These are phyloP conservation scores for Poeciliopsis presidionis DNA, from an alignment of 2,797 vertebrate species.

Conservation along the genomic window DNA sequence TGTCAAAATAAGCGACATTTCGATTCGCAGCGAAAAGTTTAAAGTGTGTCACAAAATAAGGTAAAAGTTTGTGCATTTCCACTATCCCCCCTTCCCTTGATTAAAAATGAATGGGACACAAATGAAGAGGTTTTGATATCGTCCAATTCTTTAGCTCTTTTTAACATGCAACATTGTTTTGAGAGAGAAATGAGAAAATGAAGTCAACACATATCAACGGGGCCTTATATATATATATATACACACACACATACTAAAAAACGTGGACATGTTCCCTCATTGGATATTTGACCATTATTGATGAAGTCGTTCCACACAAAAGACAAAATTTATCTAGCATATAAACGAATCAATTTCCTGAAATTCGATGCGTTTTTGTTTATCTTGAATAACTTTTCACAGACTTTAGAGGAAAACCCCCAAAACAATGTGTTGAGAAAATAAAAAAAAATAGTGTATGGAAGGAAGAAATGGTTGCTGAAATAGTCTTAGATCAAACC, in stretches of 20 bases:
- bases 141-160: neutral
- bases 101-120: constrained; percentile 59
- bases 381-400: neutral
- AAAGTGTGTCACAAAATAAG: neutral
- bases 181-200: neutral
- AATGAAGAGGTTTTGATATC: constrained; percentile 34
- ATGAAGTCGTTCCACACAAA: neutral
- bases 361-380: neutral
- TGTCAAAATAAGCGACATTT: too few species aligned
- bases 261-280: neutral
- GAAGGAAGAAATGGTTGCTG: neutral
- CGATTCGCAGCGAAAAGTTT: neutral
- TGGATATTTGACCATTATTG: neutral
- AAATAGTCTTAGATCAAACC: neutral
- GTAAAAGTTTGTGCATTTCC: constrained; percentile 17
- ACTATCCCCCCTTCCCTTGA: constrained; percentile 26
- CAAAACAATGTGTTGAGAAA: neutral
- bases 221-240: neutral
- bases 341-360: neutral
- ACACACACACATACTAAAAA: neutral
- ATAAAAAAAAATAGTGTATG: neutral
- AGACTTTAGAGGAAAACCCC: neutral
- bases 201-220: neutral
- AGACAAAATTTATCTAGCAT: neutral
- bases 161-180: neutral